Evolutionary conservation across 2,113 vertebrate genomes (phyloP), one percentile per base, ranked within the genome.

Genomic region (Chloebia gouldiae): DNA sequence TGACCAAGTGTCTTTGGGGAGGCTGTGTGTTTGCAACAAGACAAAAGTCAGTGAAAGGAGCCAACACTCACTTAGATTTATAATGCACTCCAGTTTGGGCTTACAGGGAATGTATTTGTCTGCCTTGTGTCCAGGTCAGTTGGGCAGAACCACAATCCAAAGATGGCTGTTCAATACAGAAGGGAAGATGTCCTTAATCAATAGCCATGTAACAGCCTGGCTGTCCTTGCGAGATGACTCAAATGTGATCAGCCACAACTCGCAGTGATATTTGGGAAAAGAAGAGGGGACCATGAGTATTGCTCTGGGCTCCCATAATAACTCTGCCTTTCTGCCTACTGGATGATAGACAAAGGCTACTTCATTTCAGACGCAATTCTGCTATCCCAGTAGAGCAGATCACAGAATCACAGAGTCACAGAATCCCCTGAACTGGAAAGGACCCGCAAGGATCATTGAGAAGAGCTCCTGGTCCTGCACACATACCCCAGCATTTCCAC

Each of bases 341-440:
- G 0, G 66, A 69, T 64, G 25, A 81, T 47, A 70, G 49, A 68
- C 31, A 40, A 64, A 27, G 45, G 24, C 56, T 84, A n/a, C 59
- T 92, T 76, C 49, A 27, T 87, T 82, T 81, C 90, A 85, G 90
- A 68, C 40, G 18, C 57, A 37, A 24, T 96, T 68, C 56, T 85
- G 4, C 61, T 25, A 6, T 28, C n/a, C 57, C 81, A 92, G 63
- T 68, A 64, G 8, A 23, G 27, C 33, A 57, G 51, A 57, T 56
- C n/a, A 39, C 27, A 65, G 37, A 64, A 35, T 64, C 47, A 28
- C 27, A 65, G 37, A 64, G 28, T 64, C 47, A 28, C 24, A 56
- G 77, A 56, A 56, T 80, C 4, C 3, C 16, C 61, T 80, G 40
- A 80, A 50, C 12, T 54, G 77, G 61, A 31, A 65, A 3, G 15